Base-by-base conservation (phyloP, 2,888 invertebrate genomes). In the Amiota communis region DNA sequence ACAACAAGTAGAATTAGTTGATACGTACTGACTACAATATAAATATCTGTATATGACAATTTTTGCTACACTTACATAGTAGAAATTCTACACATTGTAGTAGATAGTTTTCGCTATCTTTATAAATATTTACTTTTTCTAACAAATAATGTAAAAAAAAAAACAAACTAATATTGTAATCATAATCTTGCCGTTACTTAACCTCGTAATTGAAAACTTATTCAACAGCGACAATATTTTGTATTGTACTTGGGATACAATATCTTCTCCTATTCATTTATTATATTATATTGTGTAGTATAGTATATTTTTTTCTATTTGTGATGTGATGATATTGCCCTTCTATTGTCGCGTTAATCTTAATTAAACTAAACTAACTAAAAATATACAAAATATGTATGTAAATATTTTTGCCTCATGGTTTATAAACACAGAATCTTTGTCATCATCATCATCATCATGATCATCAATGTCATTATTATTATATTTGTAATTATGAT, bases 141-240 rank as follows among this genome's bases (percentile, higher is more conserved):
- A 23, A 23, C 3, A 23, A 23, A 23, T 23, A 23, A 23, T 23
- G 3, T 61, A 63, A 61, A 20, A 49, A 12, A 10, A 10, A 49
- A 13, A 20, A 46, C 1, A 63, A 10, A n/a, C n/a, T n/a, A 46
- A 13, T 8, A 17, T 53, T 13, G n/a, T 81, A 80, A 81, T 77
- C 71, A 72, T 76, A 59, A 74, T 69, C 71, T 51, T 51, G 72
- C 78, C 82, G 84, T 81, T 83, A 80, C 70, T 68, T 76, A 82
- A 76, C 84, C 82, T 83, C 77, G 80, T 74, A 79, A 76, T 79
- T 79, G 80, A 75, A 78, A 74, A 73, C 76, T 72, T 68, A 59
- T 69, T 23, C 49, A 70, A 72, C 65, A 6, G 36, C 36, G 6
- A 6, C 36, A 36, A 36, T 36, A 36, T 36, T 36, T 36, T 36